Evolutionary conservation across 2,888 invertebrate species (phyloP).

Genomic region (Molorchus minor): DNA sequence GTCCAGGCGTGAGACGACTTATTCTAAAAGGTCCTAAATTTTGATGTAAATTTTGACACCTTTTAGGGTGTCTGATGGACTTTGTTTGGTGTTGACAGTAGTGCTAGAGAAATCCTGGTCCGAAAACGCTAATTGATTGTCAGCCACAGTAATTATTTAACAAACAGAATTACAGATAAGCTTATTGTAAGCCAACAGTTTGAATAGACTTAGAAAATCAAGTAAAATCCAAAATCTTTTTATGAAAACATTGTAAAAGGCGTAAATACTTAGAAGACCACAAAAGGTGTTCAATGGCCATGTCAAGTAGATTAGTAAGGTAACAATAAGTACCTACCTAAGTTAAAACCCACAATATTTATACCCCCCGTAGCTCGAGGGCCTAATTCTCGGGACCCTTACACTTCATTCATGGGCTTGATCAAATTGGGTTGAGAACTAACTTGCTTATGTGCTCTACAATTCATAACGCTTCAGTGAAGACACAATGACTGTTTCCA

Average conservation of each 20-base stretch:
- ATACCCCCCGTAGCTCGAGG: constrained; percentile 37
- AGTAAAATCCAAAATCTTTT: constrained; percentile 38
- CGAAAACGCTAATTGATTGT: constrained; percentile 2
- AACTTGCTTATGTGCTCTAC: constrained; percentile 10
- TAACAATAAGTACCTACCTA: constrained; percentile 37
- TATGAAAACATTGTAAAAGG: constrained; percentile 41
- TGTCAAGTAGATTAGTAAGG: constrained; percentile 41
- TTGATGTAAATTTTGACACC: too few relatives aligned
- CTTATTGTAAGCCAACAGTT: constrained; percentile 35
- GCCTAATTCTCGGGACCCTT: constrained; percentile 34
- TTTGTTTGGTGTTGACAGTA: background rate
- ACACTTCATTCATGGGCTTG: constrained; percentile 36
- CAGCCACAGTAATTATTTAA: constrained; percentile 29
- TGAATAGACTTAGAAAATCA: constrained; percentile 39
- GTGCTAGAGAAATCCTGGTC: background rate
- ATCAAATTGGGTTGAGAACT: constrained; percentile 37
- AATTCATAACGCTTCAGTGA: constrained; percentile 1
- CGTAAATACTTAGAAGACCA: constrained; percentile 41
- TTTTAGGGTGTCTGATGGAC: too few relatives aligned
- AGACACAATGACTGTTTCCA: constrained; percentile 34
- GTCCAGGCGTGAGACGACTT: too few relatives aligned
- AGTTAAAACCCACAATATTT: constrained; percentile 42
- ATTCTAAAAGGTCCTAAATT: too few relatives aligned
- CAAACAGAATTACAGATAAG: constrained; percentile 35
- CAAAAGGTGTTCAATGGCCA: constrained; percentile 39